These are phyloP conservation scores for Agapornis roseicollis DNA, from an alignment of 2,113 vertebrate species.

Conservation along the genomic window DNA sequence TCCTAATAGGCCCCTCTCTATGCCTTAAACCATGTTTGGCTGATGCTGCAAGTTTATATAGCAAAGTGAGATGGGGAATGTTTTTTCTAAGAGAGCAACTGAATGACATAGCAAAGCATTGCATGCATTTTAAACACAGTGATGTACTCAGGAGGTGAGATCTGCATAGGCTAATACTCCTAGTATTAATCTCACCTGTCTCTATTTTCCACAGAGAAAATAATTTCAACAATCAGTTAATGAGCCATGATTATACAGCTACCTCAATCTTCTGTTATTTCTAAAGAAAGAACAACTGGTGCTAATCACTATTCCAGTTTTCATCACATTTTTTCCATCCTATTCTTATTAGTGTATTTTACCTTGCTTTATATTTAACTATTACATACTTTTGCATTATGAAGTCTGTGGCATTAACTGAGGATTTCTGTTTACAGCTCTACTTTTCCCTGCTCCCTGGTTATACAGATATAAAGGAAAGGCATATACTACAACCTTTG, in stretches of 20 bases:
- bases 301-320: conserved; percentile 14
- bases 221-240: conserved; percentile 29
- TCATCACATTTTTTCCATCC: neutral
- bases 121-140: conserved; percentile 38
- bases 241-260: neutral
- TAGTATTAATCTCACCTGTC: conserved; percentile 49
- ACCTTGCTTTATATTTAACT: conserved; percentile 22
- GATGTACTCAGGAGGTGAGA: neutral
- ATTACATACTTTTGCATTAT: neutral
- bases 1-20: conserved; percentile 43
- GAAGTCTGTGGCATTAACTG: neutral
- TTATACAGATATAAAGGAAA: neutral
- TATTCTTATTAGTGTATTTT: neutral
- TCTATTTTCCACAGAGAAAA: conserved; percentile 43
- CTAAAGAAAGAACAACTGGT: conserved; percentile 10
- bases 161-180: conserved; percentile 42
- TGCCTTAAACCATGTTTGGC: conserved; percentile 31
- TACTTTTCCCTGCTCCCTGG: neutral
- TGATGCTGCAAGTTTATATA: conserved; percentile 42
- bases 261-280: conserved; percentile 43
- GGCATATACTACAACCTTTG: neutral
- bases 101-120: conserved; percentile 48
- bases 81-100: conserved; percentile 51
- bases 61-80: conserved; percentile 16
- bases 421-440: neutral